A percentile compares a stretch with the other conserved stretches of the same genome.
Evolutionary conservation across 2,797 vertebrate genomes (phyloP).

Genomic region (Furcifer pardalis): DNA sequence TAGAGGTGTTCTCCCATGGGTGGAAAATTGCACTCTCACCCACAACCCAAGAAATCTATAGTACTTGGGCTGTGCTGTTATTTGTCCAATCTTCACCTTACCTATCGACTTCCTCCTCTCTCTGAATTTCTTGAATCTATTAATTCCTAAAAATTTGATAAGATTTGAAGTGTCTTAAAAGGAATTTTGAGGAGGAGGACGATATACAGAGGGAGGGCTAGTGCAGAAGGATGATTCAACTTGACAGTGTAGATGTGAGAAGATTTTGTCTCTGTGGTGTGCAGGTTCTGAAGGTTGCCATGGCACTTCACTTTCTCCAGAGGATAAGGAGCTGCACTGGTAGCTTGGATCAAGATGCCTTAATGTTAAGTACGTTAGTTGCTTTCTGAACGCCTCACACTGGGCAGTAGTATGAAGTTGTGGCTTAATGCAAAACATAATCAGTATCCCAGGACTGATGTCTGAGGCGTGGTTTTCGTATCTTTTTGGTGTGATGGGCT

Average conservation of each 20-base stretch:
- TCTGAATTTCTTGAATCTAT: conserved; percentile 1
- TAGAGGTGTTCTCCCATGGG: neutral
- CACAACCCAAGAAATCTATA: neutral
- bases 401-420: neutral
- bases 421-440: too few relatives aligned
- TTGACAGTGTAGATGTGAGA: neutral
- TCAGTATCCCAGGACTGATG: too few relatives aligned
- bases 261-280: neutral
- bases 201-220: neutral
- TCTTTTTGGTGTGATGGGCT: neutral
- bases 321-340: neutral
- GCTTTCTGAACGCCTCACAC: neutral
- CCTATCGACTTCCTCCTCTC: neutral
- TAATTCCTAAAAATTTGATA: conserved; percentile 7
- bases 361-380: neutral
- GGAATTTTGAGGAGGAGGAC: neutral
- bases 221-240: neutral
- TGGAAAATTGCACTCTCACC: neutral
- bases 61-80: neutral
- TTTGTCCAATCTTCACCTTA: neutral
- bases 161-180: conserved; percentile 9
- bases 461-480: neutral
- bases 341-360: neutral
- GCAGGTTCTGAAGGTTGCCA: neutral
- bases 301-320: neutral